Percentiles rank a stretch among this genome's conserved stretches.
Evolutionary conservation across 2,797 vertebrate genomes (phyloP).

Genomic region (Poeciliopsis presidionis): DNA sequence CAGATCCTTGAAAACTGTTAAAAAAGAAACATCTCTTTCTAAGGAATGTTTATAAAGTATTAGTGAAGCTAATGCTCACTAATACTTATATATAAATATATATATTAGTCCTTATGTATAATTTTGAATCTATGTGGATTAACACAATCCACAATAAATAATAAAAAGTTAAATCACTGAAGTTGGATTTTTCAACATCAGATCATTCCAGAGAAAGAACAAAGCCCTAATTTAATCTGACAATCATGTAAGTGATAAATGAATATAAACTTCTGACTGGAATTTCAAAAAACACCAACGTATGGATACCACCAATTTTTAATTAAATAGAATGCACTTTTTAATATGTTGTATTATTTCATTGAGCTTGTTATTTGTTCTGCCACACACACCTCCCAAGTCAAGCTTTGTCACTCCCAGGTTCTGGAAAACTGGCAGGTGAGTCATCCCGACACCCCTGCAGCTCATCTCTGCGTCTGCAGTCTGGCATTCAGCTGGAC

Average conservation of each 20-base stretch:
- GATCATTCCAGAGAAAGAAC: not conserved
- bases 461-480: slow-evolving; percentile 75
- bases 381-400: slow-evolving; percentile 76
- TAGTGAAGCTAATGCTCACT: not conserved
- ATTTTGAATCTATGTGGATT: not conserved
- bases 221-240: not conserved
- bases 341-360: not conserved
- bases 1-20: not conserved
- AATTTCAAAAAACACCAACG: not conserved
- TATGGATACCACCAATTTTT: not conserved
- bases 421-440: slow-evolving; percentile 79
- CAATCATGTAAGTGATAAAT: not conserved
- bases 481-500: slow-evolving; percentile 76
- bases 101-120: not conserved
- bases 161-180: not conserved
- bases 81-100: not conserved
- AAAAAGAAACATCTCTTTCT: not conserved
- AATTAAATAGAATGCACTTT: not conserved
- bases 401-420: slow-evolving; percentile 77
- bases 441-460: slow-evolving; percentile 74
- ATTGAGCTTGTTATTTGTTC: not conserved
- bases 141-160: not conserved
- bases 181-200: not conserved
- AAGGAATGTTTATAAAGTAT: not conserved
- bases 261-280: not conserved